These are phyloP conservation scores for Laodelphax striatellus DNA, from an alignment of 1,140 invertebrate species.

Conservation along the genomic window DNA sequence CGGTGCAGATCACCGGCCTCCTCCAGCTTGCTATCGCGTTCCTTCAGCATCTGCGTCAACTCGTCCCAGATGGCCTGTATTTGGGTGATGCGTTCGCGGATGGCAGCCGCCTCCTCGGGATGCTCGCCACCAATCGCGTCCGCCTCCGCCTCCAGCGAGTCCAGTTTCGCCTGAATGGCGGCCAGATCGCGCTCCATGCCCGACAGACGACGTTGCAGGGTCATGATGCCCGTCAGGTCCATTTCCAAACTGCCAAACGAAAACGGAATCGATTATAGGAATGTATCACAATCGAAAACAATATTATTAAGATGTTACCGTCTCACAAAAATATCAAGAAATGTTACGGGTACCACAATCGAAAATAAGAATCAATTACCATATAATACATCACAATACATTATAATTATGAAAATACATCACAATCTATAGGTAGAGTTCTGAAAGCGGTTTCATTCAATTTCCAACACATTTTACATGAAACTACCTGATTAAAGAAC, in stretches of 20 bases:
- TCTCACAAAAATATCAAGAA: too few relatives aligned
- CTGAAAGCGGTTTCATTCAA: too few relatives aligned
- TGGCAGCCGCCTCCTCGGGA: constrained; percentile 89
- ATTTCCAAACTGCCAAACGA: constrained; percentile 72
- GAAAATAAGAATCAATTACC: too few relatives aligned
- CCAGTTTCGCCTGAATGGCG: constrained; percentile 94
- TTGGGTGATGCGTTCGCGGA: constrained; percentile 79
- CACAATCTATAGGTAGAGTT: too few relatives aligned
- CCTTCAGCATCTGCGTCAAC: constrained; percentile 93
- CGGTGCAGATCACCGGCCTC: constrained; percentile 97
- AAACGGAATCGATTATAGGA: too few relatives aligned
- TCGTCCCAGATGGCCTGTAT: constrained; percentile 91
- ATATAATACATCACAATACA: too few relatives aligned
- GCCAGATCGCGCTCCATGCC: constrained; percentile 98
- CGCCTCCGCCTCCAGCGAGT: constrained; percentile 86
- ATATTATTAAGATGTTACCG: too few relatives aligned
- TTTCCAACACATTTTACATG: too few relatives aligned
- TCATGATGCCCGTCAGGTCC: constrained; percentile 83
- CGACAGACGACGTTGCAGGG: constrained; percentile 73
- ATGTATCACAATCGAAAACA: too few relatives aligned
- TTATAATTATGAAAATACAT: too few relatives aligned
- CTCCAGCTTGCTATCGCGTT: constrained; percentile 93
- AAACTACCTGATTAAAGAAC: too few relatives aligned
- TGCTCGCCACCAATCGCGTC: constrained; percentile 82
- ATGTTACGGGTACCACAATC: too few relatives aligned